phyloP scores from a whole-genome alignment of 2,888 invertebrate genomes.

The Eurytoma californica region DNA sequence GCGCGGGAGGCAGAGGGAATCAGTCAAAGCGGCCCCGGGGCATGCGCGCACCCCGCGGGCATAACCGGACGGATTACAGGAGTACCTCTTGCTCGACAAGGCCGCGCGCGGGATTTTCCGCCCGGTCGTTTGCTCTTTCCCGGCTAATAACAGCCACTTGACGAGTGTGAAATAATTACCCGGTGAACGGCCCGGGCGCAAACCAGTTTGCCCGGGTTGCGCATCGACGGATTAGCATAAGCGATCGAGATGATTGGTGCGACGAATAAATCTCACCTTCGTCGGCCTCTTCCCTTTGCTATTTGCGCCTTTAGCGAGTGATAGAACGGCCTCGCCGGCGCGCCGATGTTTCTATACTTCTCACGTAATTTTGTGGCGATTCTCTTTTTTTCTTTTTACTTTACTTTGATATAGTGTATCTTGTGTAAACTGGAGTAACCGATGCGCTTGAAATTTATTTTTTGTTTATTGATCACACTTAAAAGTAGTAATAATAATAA shows the following conservation, averaged over 20 bases:
- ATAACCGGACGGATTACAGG: constrained; percentile 52
- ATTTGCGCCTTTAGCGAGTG: background rate
- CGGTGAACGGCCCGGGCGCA: constrained; percentile 62
- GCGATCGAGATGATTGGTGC: constrained; percentile 72
- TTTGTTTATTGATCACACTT: background rate
- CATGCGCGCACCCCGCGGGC: constrained; percentile 38
- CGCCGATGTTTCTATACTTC: background rate
- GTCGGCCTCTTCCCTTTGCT: constrained; percentile 37
- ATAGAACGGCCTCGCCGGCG: constrained; percentile 22
- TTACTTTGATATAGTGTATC: background rate
- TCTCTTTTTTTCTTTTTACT: background rate
- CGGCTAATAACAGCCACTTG: constrained; percentile 70
- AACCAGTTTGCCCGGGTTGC: constrained; percentile 65
- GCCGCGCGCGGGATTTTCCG: constrained; percentile 10
- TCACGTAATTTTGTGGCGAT: background rate
- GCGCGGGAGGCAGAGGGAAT: background rate
- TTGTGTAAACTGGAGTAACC: too few relatives aligned
- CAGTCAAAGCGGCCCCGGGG: constrained; percentile 12
- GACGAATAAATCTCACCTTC: constrained; percentile 47
- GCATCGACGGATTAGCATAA: constrained; percentile 67
- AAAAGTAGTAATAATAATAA: background rate
- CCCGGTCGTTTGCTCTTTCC: constrained; percentile 49
- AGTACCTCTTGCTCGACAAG: constrained; percentile 26
- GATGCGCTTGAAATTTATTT: too few relatives aligned
- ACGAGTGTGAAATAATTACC: constrained; percentile 73